phyloP scores from a whole-genome alignment of 1,140 invertebrate genomes.

The Metopolophium dirhodum region DNA sequence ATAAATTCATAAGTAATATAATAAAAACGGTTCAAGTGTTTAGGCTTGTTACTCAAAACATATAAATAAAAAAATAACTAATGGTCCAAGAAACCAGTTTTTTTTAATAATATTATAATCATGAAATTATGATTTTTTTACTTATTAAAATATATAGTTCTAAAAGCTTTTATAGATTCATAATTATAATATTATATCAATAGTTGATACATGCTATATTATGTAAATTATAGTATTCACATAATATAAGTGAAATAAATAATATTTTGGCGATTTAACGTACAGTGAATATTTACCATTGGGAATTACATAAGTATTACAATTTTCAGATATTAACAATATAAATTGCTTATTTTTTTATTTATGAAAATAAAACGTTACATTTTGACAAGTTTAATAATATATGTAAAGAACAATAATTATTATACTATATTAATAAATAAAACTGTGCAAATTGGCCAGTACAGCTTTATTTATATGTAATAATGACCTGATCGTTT shows the following conservation, averaged over 20 bases:
- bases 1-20: not conserved
- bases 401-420: not conserved
- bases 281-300: not conserved
- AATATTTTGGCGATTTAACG: not conserved
- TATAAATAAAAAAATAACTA: too few relatives aligned
- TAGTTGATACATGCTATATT: too few relatives aligned
- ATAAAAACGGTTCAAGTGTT: too few relatives aligned
- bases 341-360: not conserved
- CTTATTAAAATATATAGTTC: too few relatives aligned
- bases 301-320: not conserved
- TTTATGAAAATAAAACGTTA: not conserved
- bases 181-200: too few relatives aligned
- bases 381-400: not conserved
- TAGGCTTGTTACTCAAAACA: too few relatives aligned
- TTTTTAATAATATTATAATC: too few relatives aligned
- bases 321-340: not conserved
- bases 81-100: too few relatives aligned
- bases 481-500: not conserved
- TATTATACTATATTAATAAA: not conserved
- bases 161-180: too few relatives aligned
- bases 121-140: too few relatives aligned
- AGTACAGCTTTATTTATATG: not conserved
- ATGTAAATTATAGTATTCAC: not conserved
- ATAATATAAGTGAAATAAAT: not conserved
- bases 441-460: not conserved